Evolutionary conservation across 2,113 vertebrate genomes (phyloP).

Genomic region (Phycodurus eques): DNA sequence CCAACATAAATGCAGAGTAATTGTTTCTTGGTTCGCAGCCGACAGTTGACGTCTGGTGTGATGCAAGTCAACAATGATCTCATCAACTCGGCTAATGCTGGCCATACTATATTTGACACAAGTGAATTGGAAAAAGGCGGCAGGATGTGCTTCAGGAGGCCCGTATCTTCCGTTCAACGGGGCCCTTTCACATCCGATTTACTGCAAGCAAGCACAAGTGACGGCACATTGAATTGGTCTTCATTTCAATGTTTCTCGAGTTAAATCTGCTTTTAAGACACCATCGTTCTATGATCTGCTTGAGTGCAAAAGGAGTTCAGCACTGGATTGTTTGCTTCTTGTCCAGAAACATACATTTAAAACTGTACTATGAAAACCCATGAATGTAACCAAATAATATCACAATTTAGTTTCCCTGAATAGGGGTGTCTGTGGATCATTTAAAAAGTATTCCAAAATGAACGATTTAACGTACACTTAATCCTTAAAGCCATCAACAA

Average conservation of each 20-base stretch:
- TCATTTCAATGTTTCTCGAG: background rate
- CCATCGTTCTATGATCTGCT: background rate
- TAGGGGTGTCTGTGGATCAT: background rate
- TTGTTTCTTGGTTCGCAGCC: slow-evolving; percentile 20
- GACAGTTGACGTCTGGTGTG: background rate
- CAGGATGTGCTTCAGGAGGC: background rate
- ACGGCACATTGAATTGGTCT: slow-evolving; percentile 2
- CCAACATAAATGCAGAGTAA: slow-evolving; percentile 7
- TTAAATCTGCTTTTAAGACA: background rate
- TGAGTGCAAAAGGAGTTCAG: background rate
- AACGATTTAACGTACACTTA: background rate
- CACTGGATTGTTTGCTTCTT: background rate
- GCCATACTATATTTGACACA: background rate
- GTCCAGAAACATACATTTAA: background rate
- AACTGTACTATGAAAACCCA: background rate
- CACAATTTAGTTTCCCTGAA: background rate
- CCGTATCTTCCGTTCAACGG: background rate
- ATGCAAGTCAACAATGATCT: background rate
- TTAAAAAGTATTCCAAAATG: background rate
- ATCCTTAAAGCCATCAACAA: background rate
- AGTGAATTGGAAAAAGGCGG: slow-evolving; percentile 10
- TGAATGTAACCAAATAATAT: background rate
- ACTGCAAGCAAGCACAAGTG: background rate
- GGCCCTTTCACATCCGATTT: slow-evolving; percentile 3
- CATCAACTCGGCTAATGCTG: background rate